Evolutionary conservation across 2,888 invertebrate genomes (phyloP).

Genomic region (Toxonevra muliebris): DNA sequence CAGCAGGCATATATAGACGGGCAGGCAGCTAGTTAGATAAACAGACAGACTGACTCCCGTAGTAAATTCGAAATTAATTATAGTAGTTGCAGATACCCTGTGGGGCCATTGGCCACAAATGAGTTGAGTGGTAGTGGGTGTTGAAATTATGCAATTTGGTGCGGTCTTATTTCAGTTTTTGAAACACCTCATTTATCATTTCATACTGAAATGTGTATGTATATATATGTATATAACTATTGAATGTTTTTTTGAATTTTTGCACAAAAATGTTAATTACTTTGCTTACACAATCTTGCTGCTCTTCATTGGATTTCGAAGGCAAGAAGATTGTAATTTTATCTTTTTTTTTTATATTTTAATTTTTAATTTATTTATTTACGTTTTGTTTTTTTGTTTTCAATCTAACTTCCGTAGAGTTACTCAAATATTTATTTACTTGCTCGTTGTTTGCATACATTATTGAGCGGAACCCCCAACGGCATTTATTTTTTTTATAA

Average conservation of each 20-base stretch:
- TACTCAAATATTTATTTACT: constrained; percentile 1
- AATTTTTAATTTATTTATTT: constrained; percentile 9
- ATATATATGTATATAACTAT: neutral
- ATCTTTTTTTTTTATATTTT: neutral
- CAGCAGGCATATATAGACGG: neutral
- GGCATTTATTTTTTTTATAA: constrained; percentile 4
- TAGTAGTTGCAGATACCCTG: neutral
- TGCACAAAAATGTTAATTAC: neutral
- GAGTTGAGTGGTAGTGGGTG: neutral
- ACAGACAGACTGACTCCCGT: no score
- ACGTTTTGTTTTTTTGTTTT: neutral
- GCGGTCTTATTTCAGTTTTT: no score
- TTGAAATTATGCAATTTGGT: constrained; percentile 2
- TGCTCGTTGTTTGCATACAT: neutral
- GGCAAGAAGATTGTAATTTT: neutral
- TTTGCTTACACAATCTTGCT: neutral
- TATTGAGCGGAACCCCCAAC: neutral
- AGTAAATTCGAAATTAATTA: constrained; percentile 16
- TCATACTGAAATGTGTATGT: neutral
- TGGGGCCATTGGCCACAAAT: constrained; percentile 3
- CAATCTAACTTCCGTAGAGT: neutral
- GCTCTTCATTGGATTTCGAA: neutral
- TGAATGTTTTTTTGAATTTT: neutral
- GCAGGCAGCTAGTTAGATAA: no score
- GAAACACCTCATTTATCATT: constrained; percentile 1